These are phyloP conservation scores for Microctenopoma steveboyesi DNA, from an alignment of 2,797 vertebrate genomes.

Conservation along the genomic window DNA sequence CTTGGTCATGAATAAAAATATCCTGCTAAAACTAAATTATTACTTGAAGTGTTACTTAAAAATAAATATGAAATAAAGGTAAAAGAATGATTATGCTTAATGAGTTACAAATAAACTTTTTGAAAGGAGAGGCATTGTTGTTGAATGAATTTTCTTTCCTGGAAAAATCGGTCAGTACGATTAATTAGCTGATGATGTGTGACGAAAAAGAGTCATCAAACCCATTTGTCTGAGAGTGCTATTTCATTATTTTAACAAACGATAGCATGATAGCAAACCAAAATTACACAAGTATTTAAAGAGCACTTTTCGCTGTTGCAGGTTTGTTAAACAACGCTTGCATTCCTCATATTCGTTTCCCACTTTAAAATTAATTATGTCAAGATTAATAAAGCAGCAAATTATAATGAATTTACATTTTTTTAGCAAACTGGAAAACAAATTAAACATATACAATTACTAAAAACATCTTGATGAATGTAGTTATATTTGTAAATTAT, in stretches of 20 bases:
- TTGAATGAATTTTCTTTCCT: conserved; percentile 1
- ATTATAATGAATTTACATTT: background rate
- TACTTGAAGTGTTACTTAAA: background rate
- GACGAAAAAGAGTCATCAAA: background rate
- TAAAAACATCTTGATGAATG: background rate
- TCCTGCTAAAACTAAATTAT: background rate
- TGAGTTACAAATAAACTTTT: background rate
- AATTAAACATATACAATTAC: conserved; percentile 5
- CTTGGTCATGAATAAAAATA: conserved; percentile 26
- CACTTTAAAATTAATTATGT: background rate
- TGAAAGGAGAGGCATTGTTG: background rate
- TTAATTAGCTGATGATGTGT: conserved; percentile 18
- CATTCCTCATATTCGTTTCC: background rate
- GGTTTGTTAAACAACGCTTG: conserved; percentile 7
- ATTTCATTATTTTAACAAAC: conserved; percentile 22
- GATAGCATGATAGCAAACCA: background rate
- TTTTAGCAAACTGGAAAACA: conserved; percentile 1
- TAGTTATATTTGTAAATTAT: background rate
- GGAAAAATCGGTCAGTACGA: conserved; percentile 1
- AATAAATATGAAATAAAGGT: background rate
- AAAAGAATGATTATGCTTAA: background rate
- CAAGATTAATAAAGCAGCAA: conserved; percentile 18
- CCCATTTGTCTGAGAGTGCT: background rate
- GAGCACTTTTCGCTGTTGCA: background rate
- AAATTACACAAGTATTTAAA: conserved; percentile 14